A percentile compares a stretch with the other conserved stretches of the same genome.
phyloP scores from a whole-genome alignment of 2,797 vertebrate genomes.

The Taeniopygia guttata region DNA sequence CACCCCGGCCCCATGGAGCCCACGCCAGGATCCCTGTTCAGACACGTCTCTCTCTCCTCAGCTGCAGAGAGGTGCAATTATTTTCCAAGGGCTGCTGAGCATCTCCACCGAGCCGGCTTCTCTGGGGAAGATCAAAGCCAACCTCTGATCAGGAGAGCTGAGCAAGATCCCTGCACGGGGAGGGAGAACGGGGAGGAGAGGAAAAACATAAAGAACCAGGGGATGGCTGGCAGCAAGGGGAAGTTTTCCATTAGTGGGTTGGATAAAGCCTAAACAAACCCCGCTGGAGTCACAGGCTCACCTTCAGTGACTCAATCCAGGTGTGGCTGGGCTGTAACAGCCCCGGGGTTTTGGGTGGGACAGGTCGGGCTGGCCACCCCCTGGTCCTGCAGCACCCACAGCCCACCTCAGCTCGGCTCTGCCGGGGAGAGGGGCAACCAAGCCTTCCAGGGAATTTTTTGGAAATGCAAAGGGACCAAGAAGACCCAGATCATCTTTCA shows the following conservation, averaged over 20 bases:
- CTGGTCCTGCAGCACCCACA: not conserved
- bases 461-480: not conserved
- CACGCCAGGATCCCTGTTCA: accelerated
- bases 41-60: not conserved
- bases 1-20: accelerated
- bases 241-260: not conserved
- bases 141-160: not conserved
- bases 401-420: not conserved
- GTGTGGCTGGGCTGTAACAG: accelerated
- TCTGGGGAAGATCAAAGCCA: conserved; percentile 31
- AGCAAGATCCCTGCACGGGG: not conserved
- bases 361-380: accelerated
- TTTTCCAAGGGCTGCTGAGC: not conserved
- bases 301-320: accelerated
- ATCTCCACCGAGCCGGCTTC: not conserved
- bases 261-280: not conserved
- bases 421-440: accelerated
- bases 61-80: not conserved
- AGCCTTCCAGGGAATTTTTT: not conserved
- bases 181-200: not conserved
- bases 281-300: accelerated
- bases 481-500: conserved; percentile 33
- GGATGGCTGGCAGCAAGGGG: not conserved
- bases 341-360: not conserved
- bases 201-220: not conserved